These are phyloP conservation scores for Coryphaenoides rupestris DNA, from an alignment of 2,113 vertebrate genomes.

Conservation along the genomic window DNA sequence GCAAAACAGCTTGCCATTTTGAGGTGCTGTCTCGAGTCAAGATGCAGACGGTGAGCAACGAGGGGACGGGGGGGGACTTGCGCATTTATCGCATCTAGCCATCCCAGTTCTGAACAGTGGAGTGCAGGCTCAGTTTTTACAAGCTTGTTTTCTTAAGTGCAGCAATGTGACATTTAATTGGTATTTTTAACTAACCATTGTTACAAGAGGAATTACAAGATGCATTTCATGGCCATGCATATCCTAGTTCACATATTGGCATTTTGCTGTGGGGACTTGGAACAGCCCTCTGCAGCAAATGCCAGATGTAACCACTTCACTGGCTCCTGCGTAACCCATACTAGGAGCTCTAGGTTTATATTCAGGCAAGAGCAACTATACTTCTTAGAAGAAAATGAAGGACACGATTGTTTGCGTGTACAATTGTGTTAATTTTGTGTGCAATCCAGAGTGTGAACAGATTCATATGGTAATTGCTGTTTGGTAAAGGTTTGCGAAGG, in stretches of 20 bases:
- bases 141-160: too few species aligned
- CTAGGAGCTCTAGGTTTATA: not conserved
- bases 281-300: conserved; percentile 6
- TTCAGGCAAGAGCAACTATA: not conserved
- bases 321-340: not conserved
- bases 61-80: conserved; percentile 49
- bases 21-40: too few species aligned
- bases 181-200: too few species aligned
- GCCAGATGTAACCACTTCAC: not conserved
- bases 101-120: conserved; percentile 35
- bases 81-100: conserved; percentile 34
- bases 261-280: not conserved
- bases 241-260: not conserved
- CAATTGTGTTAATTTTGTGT: too few species aligned
- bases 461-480: too few species aligned
- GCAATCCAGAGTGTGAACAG: not conserved
- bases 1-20: too few species aligned
- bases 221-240: not conserved
- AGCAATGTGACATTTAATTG: too few species aligned
- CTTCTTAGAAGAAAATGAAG: too few species aligned
- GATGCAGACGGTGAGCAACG: conserved; percentile 36
- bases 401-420: not conserved
- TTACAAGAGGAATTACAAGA: not conserved
- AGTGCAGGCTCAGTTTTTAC: conserved; percentile 50
- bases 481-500: too few species aligned